phyloP scores from a whole-genome alignment of 2,113 vertebrate species.

The Zosterops japonicus region DNA sequence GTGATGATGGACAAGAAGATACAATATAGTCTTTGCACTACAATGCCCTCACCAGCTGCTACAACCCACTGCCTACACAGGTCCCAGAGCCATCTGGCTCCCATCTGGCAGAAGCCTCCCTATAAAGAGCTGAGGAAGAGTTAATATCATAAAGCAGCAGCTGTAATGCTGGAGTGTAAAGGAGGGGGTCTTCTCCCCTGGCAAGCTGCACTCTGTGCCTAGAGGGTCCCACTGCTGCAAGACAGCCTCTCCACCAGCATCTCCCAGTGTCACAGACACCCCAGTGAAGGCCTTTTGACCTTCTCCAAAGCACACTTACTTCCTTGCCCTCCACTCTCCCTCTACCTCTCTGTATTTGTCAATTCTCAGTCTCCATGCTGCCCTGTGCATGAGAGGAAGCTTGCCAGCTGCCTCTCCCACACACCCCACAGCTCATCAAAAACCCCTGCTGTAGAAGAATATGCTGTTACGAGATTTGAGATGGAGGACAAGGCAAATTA shows the following conservation, averaged over 20 bases:
- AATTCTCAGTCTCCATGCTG: background rate
- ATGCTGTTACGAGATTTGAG: background rate
- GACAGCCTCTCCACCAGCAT: background rate
- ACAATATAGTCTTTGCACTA: background rate
- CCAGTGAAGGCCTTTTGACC: background rate
- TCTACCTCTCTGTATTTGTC: background rate
- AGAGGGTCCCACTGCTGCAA: background rate
- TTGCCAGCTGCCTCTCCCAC: background rate
- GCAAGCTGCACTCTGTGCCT: background rate
- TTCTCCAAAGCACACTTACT: background rate
- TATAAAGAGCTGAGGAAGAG: background rate
- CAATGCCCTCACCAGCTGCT: background rate
- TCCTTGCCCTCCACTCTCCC: background rate
- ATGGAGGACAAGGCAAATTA: background rate
- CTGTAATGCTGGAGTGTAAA: background rate
- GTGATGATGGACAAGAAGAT: background rate
- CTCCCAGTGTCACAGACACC: background rate
- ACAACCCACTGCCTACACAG: background rate
- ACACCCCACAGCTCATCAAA: background rate
- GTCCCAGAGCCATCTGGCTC: background rate
- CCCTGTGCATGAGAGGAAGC: accelerated
- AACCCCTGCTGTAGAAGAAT: background rate
- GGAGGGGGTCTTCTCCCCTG: background rate
- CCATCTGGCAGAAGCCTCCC: background rate
- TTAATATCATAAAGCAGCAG: background rate